Evolutionary conservation across 2,888 invertebrate species (phyloP).

Genomic region (Drosophila paucipuncta): DNA sequence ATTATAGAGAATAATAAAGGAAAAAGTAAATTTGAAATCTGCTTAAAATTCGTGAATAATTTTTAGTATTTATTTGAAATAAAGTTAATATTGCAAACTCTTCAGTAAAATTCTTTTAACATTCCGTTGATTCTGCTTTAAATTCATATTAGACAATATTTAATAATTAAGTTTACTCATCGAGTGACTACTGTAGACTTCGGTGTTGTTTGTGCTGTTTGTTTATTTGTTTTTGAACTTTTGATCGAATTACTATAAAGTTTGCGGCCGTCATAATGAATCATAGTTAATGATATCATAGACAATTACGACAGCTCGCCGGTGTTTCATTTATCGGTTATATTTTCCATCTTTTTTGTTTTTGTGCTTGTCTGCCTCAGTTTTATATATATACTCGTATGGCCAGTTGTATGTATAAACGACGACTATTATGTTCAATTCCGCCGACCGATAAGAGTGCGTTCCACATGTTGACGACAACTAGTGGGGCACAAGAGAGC

Average conservation of each 20-base stretch:
- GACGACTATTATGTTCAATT: slow-evolving; percentile 9
- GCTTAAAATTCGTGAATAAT: not conserved
- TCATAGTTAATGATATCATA: slow-evolving; percentile 73
- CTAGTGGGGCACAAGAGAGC: not conserved
- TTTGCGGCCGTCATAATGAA: slow-evolving; percentile 31
- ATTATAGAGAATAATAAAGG: not conserved
- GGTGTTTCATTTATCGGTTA: not conserved
- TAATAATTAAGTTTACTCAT: not conserved
- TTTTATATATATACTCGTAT: not conserved
- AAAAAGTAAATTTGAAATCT: no score
- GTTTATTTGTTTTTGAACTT: not conserved
- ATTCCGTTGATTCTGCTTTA: no score
- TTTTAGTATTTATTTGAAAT: not conserved
- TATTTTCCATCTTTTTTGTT: not conserved
- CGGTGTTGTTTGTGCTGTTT: not conserved
- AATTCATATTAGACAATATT: no score
- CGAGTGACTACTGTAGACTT: not conserved
- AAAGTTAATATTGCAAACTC: not conserved
- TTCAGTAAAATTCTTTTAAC: no score
- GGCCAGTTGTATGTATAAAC: not conserved
- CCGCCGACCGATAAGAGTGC: slow-evolving; percentile 13
- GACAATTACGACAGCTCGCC: slow-evolving; percentile 56
- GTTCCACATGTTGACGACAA: slow-evolving; percentile 7
- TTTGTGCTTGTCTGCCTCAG: slow-evolving; percentile 2
- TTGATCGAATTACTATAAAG: slow-evolving; percentile 34